Evolutionary conservation across 2,888 invertebrate genomes (phyloP), one percentile per base, ranked within the genome.

Genomic region (Parnassius smintheus): DNA sequence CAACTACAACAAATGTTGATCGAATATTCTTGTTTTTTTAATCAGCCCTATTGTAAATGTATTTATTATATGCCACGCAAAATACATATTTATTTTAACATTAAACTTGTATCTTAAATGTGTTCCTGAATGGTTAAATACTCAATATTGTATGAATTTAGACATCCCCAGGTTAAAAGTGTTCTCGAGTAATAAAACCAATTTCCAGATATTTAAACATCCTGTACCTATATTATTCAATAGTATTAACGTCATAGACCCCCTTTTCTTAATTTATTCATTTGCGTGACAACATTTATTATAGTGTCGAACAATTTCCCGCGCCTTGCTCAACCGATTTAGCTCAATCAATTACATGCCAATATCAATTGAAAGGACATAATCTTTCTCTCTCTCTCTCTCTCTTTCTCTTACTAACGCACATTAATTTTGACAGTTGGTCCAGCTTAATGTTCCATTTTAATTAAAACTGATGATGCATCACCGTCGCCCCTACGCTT

Each of bases 381-480:
- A 22, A 59, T 61, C 62, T 61, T 46, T 35, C 41, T 13, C 51
- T 42, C 46, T 66, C 53, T 62, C 35, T 4, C n/a, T 63, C 74
- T n/a, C 59, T 61, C 64, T 61, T 46, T 46, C 35, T 13, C 51
- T 41, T 46, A 65, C 53, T 62, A 60, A 58, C 59, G 61, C 62
- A 67, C 61, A 66, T 59, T 59, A 66, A 67, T 78, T 80, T 79
- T 75, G 76, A 79, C 77, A 77, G 74, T 77, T 73, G 78, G 81
- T 81, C 80, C 72, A 74, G 74, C 78, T 80, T 81, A 87, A 85
- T 82, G 85, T 79, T 78, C 83, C 80, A 76, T 84, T 87, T 85
- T 86, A 89, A 91, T 91, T 88, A 88, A 90, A 90, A 90, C 77
- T 85, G 88, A 88, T 90, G 89, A 90, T 85, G 82, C 86, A 81